Percentiles rank a stretch among this genome's conserved stretches.
Conservation (phyloP, 2,888 invertebrate genomes). For the Ditylenchus weischeri region DNA sequence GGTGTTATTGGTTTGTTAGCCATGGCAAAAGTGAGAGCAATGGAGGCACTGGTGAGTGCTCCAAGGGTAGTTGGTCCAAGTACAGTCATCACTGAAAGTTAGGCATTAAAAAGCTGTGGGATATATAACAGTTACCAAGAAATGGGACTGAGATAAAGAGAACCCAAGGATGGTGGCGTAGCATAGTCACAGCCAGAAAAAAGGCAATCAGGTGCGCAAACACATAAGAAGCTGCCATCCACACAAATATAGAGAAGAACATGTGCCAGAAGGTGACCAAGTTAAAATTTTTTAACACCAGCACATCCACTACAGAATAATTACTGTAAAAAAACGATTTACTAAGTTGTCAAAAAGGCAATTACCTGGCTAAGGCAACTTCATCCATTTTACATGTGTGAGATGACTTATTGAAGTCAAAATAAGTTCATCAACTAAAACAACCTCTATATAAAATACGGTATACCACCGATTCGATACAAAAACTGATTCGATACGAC, state of each 20-base stretch:
- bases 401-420: no score
- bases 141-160: slow-evolving; percentile 33
- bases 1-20: slow-evolving; percentile 42
- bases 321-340: neutral
- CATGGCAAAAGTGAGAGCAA: slow-evolving; percentile 35
- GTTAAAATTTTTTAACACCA: slow-evolving; percentile 35
- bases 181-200: slow-evolving; percentile 39
- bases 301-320: slow-evolving; percentile 26
- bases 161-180: slow-evolving; percentile 48
- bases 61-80: slow-evolving; percentile 35
- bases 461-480: no score
- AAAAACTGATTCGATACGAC: no score
- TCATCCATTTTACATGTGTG: slow-evolving; percentile 1
- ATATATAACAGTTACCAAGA: slow-evolving; percentile 21
- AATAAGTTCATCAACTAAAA: no score
- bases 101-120: neutral
- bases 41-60: slow-evolving; percentile 36
- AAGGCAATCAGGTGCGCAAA: slow-evolving; percentile 39
- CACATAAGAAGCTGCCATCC: slow-evolving; percentile 47
- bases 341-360: neutral
- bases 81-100: slow-evolving; percentile 31
- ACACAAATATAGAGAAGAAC: slow-evolving; percentile 44
- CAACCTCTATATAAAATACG: no score
- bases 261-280: slow-evolving; percentile 47
- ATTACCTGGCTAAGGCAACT: slow-evolving; percentile 6